phyloP scores from a whole-genome alignment of 35 echinoderm and acorn worm genomes.

The Heliocidaris erythrogramma region DNA sequence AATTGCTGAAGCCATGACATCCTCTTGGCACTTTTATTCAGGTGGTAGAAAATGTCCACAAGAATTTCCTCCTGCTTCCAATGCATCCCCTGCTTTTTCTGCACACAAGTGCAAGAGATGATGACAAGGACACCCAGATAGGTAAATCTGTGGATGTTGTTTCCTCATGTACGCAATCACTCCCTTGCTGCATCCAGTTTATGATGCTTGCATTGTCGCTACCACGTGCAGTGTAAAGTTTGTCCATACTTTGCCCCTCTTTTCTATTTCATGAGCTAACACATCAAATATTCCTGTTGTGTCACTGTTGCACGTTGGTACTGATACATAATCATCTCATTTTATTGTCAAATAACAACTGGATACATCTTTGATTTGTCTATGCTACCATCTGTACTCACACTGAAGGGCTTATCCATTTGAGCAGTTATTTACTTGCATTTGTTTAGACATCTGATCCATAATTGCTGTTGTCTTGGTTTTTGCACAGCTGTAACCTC shows the following conservation, averaged over 20 bases:
- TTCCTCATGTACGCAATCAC: conserved; percentile 49
- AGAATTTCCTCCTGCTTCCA: no score
- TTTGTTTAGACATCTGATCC: background rate
- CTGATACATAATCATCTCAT: conserved; percentile 25
- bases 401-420: conserved; percentile 58
- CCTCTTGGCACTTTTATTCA: no score
- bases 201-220: conserved; percentile 50
- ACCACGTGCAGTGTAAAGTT: conserved; percentile 29
- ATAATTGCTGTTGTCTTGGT: conserved; percentile 53
- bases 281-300: conserved; percentile 45
- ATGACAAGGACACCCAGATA: conserved; percentile 54
- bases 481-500: conserved; percentile 51
- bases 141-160: conserved; percentile 27
- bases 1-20: no score
- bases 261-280: conserved; percentile 29
- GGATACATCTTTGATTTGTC: conserved; percentile 62
- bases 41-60: no score
- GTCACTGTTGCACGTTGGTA: conserved; percentile 22
- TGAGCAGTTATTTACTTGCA: background rate
- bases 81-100: no score
- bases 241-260: conserved; percentile 32
- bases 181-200: conserved; percentile 36
- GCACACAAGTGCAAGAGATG: no score
- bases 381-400: conserved; percentile 67
- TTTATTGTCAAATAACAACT: conserved; percentile 44